Conservation (phyloP, 2,888 invertebrate genomes). For the Dastarcus helophoroides region DNA sequence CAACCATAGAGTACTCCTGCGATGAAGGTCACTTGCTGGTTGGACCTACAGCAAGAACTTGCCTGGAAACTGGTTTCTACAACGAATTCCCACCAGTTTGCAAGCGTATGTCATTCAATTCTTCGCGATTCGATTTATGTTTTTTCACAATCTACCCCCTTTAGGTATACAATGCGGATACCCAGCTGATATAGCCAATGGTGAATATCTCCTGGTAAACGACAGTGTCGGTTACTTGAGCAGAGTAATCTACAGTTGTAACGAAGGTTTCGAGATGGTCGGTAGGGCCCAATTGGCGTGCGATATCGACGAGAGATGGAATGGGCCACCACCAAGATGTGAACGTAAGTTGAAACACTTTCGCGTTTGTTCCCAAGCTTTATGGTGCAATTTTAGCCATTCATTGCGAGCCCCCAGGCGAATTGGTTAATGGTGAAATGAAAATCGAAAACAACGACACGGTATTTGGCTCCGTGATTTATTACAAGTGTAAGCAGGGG, state of each 20-base stretch:
- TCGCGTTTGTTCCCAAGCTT: no score
- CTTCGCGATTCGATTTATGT: no score
- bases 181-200: conserved; percentile 77
- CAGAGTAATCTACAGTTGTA: conserved; percentile 73
- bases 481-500: conserved; percentile 62
- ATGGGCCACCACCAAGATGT: conserved; percentile 83
- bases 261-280: conserved; percentile 74
- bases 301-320: conserved; percentile 88
- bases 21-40: conserved; percentile 78
- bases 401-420: conserved; percentile 57
- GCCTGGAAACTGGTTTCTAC: conserved; percentile 84
- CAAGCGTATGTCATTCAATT: conserved; percentile 73
- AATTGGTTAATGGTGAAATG: conserved; percentile 37
- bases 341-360: conserved; percentile 52
- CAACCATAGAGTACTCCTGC: conserved; percentile 73
- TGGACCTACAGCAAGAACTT: conserved; percentile 72
- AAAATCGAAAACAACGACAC: conserved; percentile 55
- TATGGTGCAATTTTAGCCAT: conserved; percentile 56
- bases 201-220: conserved; percentile 69
- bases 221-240: conserved; percentile 80
- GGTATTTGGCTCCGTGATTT: conserved; percentile 59
- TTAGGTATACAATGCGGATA: conserved; percentile 59
- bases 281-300: conserved; percentile 75
- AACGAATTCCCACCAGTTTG: conserved; percentile 90
- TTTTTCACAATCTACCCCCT: background rate